Evolutionary conservation across 2,113 vertebrate species (phyloP).

Genomic region (Tympanuchus pallidicinctus): DNA sequence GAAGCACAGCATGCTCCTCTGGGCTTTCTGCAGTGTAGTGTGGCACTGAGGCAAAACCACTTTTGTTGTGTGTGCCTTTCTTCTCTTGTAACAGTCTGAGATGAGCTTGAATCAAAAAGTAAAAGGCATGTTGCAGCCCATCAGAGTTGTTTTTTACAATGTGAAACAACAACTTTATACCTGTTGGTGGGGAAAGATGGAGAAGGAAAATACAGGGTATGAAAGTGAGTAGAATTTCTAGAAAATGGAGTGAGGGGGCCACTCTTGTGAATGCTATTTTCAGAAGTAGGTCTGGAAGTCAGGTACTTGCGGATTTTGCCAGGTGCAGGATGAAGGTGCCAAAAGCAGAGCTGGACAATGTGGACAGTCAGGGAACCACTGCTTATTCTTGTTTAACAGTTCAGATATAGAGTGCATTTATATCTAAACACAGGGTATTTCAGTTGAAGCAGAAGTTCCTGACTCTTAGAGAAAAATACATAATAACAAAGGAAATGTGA

Average conservation of each 20-base stretch:
- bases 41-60: background rate
- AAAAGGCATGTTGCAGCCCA: background rate
- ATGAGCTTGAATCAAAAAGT: background rate
- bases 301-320: background rate
- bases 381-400: background rate
- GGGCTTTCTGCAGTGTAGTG: background rate
- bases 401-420: background rate
- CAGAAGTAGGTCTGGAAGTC: background rate
- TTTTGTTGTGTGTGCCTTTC: fast-evolving
- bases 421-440: background rate
- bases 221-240: background rate
- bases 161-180: background rate
- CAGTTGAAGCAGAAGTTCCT: background rate
- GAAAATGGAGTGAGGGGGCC: background rate
- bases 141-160: background rate
- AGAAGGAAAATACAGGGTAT: background rate
- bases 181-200: background rate
- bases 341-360: background rate
- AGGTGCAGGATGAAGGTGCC: background rate
- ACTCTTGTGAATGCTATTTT: background rate
- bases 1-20: background rate
- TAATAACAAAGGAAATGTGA: background rate
- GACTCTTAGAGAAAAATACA: background rate
- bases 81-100: background rate
- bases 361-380: background rate